These are phyloP conservation scores for Rhegmatorhina hoffmannsi DNA, from an alignment of 2,113 vertebrate genomes.

Conservation along the genomic window DNA sequence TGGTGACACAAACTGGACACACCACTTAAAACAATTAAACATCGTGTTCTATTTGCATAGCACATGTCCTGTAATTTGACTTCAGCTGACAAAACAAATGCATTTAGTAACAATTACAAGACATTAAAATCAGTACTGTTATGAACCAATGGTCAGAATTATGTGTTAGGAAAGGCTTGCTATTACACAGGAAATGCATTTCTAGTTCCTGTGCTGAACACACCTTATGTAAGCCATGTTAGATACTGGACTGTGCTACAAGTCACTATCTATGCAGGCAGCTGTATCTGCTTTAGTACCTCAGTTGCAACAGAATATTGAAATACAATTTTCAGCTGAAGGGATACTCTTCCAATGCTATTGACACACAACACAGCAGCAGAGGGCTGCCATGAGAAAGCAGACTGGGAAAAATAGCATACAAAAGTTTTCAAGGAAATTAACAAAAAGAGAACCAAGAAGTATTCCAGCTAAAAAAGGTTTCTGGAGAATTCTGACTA, in stretches of 20 bases:
- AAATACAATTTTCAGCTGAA: neutral
- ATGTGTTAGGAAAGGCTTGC: neutral
- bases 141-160: neutral
- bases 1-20: neutral
- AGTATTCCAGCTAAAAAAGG: neutral
- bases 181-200: neutral
- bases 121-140: neutral
- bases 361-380: neutral
- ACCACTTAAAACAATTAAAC: neutral
- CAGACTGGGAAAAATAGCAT: neutral
- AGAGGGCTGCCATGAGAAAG: neutral
- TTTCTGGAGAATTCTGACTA: neutral
- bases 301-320: neutral
- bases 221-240: neutral
- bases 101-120: neutral
- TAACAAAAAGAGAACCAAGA: neutral
- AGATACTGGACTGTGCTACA: neutral
- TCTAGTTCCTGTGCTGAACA: neutral
- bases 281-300: neutral
- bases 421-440: neutral
- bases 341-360: neutral
- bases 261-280: rapidly evolving
- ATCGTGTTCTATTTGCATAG: neutral
- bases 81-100: neutral
- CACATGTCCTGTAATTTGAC: neutral